phyloP scores from a whole-genome alignment of 2,888 invertebrate species.

The Lagria hirta region DNA sequence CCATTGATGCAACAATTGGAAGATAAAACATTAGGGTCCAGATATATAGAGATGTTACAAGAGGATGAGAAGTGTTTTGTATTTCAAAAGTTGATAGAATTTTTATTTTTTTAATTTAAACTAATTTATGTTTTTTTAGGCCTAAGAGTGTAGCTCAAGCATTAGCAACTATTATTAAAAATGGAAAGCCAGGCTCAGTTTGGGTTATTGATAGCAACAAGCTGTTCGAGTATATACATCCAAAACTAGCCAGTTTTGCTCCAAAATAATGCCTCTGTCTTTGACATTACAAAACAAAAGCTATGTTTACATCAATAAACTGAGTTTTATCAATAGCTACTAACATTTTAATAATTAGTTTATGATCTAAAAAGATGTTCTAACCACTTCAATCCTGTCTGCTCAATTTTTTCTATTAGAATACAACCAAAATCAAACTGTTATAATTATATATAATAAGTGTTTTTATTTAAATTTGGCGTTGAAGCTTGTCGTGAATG shows the following conservation, averaged over 20 bases:
- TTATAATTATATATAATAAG: no score
- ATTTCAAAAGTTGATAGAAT: slow-evolving; percentile 37
- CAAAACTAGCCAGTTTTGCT: slow-evolving; percentile 19
- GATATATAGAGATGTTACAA: slow-evolving; percentile 25
- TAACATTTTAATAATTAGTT: no score
- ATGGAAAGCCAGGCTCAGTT: slow-evolving; percentile 53
- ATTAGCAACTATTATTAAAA: slow-evolving; percentile 41
- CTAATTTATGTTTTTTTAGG: slow-evolving; percentile 32
- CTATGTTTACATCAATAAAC: no score
- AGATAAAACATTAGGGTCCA: slow-evolving; percentile 29
- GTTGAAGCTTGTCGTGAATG: no score
- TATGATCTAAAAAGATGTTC: no score
- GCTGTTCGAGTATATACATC: slow-evolving; percentile 39
- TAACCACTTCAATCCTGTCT: no score
- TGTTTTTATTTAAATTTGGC: no score
- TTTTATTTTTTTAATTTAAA: neutral
- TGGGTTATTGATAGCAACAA: slow-evolving; percentile 55
- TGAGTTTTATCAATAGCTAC: no score
- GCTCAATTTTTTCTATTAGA: no score
- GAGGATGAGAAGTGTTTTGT: slow-evolving; percentile 4
- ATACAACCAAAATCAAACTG: no score
- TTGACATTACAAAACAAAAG: no score
- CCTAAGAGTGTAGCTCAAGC: slow-evolving; percentile 37
- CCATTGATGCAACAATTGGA: slow-evolving; percentile 39
- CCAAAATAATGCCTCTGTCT: no score